Base-by-base conservation (phyloP, 2,888 invertebrate species). In the Machimus rusticus region DNA sequence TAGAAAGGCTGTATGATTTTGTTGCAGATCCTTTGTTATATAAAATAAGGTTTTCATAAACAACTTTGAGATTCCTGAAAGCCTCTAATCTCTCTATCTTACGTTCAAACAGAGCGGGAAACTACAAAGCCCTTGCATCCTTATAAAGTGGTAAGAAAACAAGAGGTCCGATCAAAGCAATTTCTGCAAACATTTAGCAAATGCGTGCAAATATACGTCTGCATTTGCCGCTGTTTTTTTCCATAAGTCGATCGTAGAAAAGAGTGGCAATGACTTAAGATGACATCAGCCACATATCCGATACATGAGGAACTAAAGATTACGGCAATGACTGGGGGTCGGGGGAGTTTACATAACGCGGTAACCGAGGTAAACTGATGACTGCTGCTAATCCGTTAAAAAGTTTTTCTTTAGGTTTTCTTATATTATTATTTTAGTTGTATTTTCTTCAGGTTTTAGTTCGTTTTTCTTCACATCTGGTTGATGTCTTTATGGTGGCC, bases 231-330 rank as follows among this genome's bases (percentile, higher is more conserved):
- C 66, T 66, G 66, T 28, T 66, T 28, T 28, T 46, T 57, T 23
- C 66, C 3, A 66, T 66, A 12, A 5, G 12, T 8, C 23, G 23
- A 1, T 66, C 19, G 23, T 28, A 66, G 19, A 76, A 76, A n/a
- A 28, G 28, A 76, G 76, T 76, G 79, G 79, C 79, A 79, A 79
- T 79, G 79, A 79, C 79, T 79, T 79, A 79, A 43, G 46, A 46
- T 43, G 43, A 28, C 28, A 79, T 28, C 39, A 28, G 66, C 9
- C 43, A 23, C 39, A 46, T 46, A 78, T 78, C 23, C 78, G 31
- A 74, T 74, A 34, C n/a, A 76, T 76, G 39, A 19, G 77, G 16
- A 34, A 77, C 23, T 77, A 34, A n/a, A 46, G 79, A 79, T 77
- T 12, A 77, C 19, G 31, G 77, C 77, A 19, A n/a, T n/a, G 8